Percentiles rank a stretch among this genome's conserved stretches.
These are phyloP conservation scores for Linyphia triangularis DNA, from an alignment of 2,888 invertebrate species.

Conservation along the genomic window DNA sequence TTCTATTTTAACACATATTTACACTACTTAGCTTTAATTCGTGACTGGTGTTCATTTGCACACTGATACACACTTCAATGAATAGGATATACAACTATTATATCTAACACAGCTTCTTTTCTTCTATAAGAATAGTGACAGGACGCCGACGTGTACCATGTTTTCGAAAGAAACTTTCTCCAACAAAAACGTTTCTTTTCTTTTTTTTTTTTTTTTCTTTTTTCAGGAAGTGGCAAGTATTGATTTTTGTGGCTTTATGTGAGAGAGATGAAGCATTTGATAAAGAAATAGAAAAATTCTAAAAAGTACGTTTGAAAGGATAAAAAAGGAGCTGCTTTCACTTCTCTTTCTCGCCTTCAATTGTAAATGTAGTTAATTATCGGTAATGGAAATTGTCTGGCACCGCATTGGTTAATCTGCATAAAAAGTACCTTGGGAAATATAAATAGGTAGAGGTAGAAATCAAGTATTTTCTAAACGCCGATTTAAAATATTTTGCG, in stretches of 20 bases:
- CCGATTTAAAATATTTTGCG: background rate
- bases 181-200: background rate
- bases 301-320: background rate
- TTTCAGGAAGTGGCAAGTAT: background rate
- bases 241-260: background rate
- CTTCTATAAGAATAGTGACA: background rate
- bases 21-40: too few species aligned
- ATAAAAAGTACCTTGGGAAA: background rate
- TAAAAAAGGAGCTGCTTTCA: background rate
- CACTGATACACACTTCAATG: too few species aligned
- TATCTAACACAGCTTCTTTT: background rate
- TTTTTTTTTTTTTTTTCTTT: too few species aligned
- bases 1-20: too few species aligned
- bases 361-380: conserved; percentile 30
- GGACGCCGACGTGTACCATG: background rate
- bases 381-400: conserved; percentile 19
- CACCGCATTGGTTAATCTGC: background rate
- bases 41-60: too few species aligned
- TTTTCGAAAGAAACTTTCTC: background rate
- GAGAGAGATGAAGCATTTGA: background rate
- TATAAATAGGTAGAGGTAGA: too few species aligned
- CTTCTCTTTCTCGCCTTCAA: background rate
- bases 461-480: too few species aligned
- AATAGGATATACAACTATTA: too few species aligned
- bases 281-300: background rate